Base-by-base conservation (phyloP, 2,113 vertebrate genomes). In the Brevimyrus niger region DNA sequence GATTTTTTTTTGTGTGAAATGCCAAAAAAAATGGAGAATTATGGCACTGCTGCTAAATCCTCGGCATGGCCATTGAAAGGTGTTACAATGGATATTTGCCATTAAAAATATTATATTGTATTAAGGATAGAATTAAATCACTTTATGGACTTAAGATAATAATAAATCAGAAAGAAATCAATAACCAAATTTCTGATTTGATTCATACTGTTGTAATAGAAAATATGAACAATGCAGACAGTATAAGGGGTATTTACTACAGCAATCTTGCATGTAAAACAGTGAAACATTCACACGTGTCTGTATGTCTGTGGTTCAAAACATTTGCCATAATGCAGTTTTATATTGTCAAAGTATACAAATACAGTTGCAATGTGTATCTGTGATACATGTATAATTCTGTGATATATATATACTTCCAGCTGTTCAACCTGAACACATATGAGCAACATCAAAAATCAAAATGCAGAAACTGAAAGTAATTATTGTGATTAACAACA, bases 1-100 rank as follows among this genome's bases (percentile, higher is more conserved):
- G 87, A 90, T 90, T 87, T 91, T 87, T 91, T 80, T 82, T 80
- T 35, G 48, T 27, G 17, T 53, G 90, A 93, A 89, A 90, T 88
- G 21, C n/a, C 91, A 88, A 88, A 58, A 88, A 58, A 92, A 90
- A 91, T 89, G 89, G 87, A 50, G n/a, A 87, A 69, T 69, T 69
- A 27, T 69, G 10, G 44, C 87, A 58, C 80, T 47, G 88, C 44
- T 53, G 46, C 58, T 87, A 89, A 92, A 89, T 76, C 82, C 51
- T 55, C 38, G 87, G 87, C 42, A 84, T 90, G 89, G 61, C 50
- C 87, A 90, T 89, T 86, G 89, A 50, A 87, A 89, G 82, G 48
- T 86, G 55, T 61, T 80, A 55, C n/a, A 89, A 21, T 6, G 50
- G 38, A n/a, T 38, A 51, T 50, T 48, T n/a, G 11, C 23, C 85